Conservation (phyloP, 2,888 invertebrate genomes). For the Pseudeuparius sepicola region DNA sequence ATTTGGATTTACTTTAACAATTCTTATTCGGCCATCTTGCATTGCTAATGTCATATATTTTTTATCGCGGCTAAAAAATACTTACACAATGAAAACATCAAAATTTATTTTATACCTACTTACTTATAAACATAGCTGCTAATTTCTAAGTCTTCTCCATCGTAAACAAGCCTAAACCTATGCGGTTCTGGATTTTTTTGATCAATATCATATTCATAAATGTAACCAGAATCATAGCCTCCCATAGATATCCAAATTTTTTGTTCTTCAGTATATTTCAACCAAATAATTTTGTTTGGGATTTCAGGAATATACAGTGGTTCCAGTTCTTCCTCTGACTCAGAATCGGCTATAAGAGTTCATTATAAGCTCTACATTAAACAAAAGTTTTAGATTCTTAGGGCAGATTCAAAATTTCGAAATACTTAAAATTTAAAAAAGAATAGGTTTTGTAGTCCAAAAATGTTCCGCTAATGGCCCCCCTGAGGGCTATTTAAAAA, state of each 20-base stretch:
- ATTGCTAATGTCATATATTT: constrained; percentile 50
- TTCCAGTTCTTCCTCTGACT: constrained; percentile 45
- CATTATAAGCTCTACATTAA: too few relatives aligned
- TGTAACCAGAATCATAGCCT: constrained; percentile 55
- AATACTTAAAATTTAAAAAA: too few relatives aligned
- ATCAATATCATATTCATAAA: constrained; percentile 49
- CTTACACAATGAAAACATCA: constrained; percentile 1
- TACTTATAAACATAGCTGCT: constrained; percentile 45
- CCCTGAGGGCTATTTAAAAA: too few relatives aligned
- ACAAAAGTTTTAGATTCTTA: too few relatives aligned
- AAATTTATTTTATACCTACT: constrained; percentile 17
- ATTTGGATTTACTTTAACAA: constrained; percentile 42
- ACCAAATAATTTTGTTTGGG: constrained; percentile 49
- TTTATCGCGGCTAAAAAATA: constrained; percentile 37
- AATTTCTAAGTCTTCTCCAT: constrained; percentile 49
- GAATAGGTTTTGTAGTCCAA: too few relatives aligned
- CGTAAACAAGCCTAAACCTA: constrained; percentile 40
- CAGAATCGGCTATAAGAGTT: constrained; percentile 46
- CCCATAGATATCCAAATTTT: constrained; percentile 53
- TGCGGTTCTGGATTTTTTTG: constrained; percentile 37
- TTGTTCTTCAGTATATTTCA: constrained; percentile 42
- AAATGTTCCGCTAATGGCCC: too few relatives aligned
- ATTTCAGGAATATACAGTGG: constrained; percentile 46
- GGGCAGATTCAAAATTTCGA: too few relatives aligned
- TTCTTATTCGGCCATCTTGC: constrained; percentile 49